Conservation (phyloP, 2,888 invertebrate genomes). For the Harpalus rufipes region DNA sequence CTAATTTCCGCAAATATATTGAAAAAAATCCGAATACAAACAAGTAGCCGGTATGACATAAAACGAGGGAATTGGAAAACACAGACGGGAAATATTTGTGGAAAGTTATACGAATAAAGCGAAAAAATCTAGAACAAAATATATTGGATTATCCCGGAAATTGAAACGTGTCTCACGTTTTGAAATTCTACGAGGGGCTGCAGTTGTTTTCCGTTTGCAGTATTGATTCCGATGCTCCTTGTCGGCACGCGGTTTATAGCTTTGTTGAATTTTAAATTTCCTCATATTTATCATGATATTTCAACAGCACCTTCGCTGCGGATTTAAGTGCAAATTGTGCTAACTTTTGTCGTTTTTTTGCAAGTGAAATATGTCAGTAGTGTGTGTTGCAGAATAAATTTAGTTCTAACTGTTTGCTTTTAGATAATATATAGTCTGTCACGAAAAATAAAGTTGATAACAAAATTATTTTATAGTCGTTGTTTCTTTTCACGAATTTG, state of each 20-base stretch:
- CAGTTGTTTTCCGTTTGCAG: conserved; percentile 41
- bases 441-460: too few species aligned
- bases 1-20: not conserved
- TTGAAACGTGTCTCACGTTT: conserved; percentile 52
- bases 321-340: conserved; percentile 15
- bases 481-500: too few species aligned
- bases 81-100: conserved; percentile 49
- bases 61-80: conserved; percentile 17
- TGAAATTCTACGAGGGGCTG: conserved; percentile 24
- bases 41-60: not conserved
- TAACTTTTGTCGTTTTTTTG: not conserved
- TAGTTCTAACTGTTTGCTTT: too few species aligned
- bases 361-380: not conserved
- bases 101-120: conserved; percentile 43
- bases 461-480: too few species aligned
- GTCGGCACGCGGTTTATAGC: conserved; percentile 14
- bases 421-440: too few species aligned
- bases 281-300: conserved; percentile 15
- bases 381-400: too few species aligned
- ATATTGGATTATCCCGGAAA: conserved; percentile 61
- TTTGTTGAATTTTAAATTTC: conserved; percentile 56
- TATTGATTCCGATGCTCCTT: conserved; percentile 24
- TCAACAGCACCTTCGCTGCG: conserved; percentile 2
- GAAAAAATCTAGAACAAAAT: conserved; percentile 51
- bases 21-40: not conserved